phyloP scores from a whole-genome alignment of 2,888 invertebrate genomes.

The Drosophila antonietae region DNA sequence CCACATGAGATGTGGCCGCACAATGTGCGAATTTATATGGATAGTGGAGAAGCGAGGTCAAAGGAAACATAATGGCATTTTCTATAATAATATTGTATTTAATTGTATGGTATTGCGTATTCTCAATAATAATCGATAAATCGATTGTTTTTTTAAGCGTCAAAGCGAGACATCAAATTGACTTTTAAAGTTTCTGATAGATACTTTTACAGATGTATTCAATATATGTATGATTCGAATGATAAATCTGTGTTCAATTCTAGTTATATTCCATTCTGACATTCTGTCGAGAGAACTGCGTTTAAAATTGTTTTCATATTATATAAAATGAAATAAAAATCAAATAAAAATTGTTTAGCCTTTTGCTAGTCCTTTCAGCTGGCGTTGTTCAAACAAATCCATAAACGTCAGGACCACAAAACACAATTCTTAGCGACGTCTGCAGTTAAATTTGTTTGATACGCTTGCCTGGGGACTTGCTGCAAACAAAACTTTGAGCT shows the following conservation, averaged over 20 bases:
- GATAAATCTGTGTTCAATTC: no score
- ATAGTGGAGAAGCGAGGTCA: neutral
- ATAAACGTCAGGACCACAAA: slow-evolving; percentile 10
- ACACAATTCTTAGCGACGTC: slow-evolving; percentile 1
- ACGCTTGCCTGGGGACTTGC: slow-evolving; percentile 15
- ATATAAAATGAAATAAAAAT: slow-evolving; percentile 4
- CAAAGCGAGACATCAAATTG: no score
- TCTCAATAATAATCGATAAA: no score
- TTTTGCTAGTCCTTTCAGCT: neutral
- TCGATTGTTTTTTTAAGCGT: no score
- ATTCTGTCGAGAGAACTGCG: no score
- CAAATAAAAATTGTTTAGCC: neutral
- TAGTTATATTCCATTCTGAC: no score
- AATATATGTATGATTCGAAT: no score
- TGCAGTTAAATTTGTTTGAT: slow-evolving; percentile 20
- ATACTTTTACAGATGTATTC: no score
- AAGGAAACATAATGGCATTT: neutral
- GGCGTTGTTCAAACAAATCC: slow-evolving; percentile 12
- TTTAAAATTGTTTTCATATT: no score
- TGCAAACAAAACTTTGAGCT: slow-evolving; percentile 56
- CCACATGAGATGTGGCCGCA: slow-evolving; percentile 10
- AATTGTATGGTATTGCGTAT: neutral
- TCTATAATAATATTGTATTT: no score
- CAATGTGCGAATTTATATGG: neutral
- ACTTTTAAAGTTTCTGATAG: no score